Conservation (phyloP, 2,888 invertebrate species). For the Hartigia nigra region DNA sequence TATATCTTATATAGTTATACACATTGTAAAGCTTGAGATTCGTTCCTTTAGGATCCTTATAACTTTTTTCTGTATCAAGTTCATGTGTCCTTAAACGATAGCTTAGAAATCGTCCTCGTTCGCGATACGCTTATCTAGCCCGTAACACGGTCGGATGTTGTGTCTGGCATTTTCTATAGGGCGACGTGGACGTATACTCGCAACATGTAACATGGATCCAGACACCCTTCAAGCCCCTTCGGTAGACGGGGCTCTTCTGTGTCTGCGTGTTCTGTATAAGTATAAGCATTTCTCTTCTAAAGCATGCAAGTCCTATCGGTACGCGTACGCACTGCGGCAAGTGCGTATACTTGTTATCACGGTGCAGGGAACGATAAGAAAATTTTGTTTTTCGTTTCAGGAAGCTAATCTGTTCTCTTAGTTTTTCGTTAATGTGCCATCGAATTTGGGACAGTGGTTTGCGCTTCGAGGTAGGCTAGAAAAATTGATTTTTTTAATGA, state of each 20-base stretch:
- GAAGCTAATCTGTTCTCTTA: background rate
- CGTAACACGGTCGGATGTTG: slow-evolving; percentile 37
- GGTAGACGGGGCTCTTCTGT: background rate
- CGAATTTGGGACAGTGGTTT: background rate
- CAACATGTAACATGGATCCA: slow-evolving; percentile 53
- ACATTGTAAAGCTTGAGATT: background rate
- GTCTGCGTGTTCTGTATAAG: background rate
- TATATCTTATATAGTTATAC: too few relatives aligned
- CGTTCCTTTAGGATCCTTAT: background rate
- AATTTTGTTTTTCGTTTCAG: background rate
- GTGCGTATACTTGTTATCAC: slow-evolving; percentile 42
- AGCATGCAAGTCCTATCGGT: slow-evolving; percentile 29
- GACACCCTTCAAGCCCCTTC: slow-evolving; percentile 50
- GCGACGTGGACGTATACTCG: slow-evolving; percentile 24
- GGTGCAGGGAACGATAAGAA: slow-evolving; percentile 42
- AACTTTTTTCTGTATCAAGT: background rate
- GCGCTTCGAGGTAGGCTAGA: too few relatives aligned
- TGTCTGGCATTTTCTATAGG: slow-evolving; percentile 37
- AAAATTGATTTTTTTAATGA: background rate
- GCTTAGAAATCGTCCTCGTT: background rate
- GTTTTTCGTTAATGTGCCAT: background rate
- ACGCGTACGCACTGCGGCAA: slow-evolving; percentile 46
- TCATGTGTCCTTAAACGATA: background rate
- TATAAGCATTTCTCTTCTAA: slow-evolving; percentile 38
- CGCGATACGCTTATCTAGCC: slow-evolving; percentile 7